phyloP scores from a whole-genome alignment of 92 coral and sea anemone genomes.

The Bergia sp. region DNA sequence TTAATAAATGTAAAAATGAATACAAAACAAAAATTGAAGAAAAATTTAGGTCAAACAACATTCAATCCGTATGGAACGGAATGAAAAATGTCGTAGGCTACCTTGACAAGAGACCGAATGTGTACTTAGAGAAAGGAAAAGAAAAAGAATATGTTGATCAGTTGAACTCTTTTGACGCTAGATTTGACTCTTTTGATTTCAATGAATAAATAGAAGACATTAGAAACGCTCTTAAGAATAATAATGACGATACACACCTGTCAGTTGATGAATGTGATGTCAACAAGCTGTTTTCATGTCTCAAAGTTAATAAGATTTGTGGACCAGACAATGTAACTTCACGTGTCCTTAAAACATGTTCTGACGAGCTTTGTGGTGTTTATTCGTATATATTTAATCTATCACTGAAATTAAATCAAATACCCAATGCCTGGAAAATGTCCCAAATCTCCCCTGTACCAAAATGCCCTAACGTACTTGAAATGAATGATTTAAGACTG shows the following conservation, averaged over 20 bases:
- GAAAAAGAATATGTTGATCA: background rate
- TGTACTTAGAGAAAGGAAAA: background rate
- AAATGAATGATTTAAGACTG: constrained; percentile 41
- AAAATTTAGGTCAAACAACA: no score
- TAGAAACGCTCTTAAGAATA: background rate
- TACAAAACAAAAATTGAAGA: no score
- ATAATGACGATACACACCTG: background rate
- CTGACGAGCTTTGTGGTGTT: background rate
- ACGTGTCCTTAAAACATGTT: background rate
- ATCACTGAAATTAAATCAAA: background rate
- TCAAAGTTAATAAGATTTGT: background rate
- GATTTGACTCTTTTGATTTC: background rate
- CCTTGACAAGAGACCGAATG: no score
- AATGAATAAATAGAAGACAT: background rate
- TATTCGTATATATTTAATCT: background rate
- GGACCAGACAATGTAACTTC: background rate
- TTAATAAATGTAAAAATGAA: no score
- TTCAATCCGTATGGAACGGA: no score
- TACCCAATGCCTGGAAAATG: constrained; percentile 24
- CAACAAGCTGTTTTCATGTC: background rate
- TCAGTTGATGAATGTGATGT: background rate
- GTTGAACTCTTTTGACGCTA: background rate
- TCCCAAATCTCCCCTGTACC: constrained; percentile 24
- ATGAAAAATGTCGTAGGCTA: no score
- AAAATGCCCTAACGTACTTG: background rate